Base-by-base conservation (phyloP, 2,113 vertebrate species). In the Gavialis gangeticus region DNA sequence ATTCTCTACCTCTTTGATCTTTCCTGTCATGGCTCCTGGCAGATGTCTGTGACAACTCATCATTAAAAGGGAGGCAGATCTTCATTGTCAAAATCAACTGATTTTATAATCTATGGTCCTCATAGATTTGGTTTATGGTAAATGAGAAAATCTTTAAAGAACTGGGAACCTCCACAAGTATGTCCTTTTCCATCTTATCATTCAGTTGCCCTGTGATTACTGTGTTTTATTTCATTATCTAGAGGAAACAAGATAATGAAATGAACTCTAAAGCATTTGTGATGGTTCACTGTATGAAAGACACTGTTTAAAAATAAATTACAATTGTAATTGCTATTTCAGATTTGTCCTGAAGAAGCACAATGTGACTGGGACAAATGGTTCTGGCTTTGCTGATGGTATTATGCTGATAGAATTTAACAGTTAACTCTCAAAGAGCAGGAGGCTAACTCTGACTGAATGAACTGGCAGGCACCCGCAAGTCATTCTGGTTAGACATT, bases 61-160 rank as follows among this genome's bases (percentile, higher is more conserved):
- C 95, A 77, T 90, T 80, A 93, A 79, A 75, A 94, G 91, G 76
- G 82, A 87, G 66, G 84, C 82, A 86, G 88, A 56, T 95, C 82
- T 30, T 80, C 76, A 10, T 80, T 87, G 80, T 56, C 94, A 76
- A 86, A 86, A 71, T 24, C 63, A 69, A 4, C 90, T 84, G 75
- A 82, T 55, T n/a, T 25, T 60, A 10, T 34, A 90, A 78, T 27
- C 37, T 18, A 60, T 86, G 6, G 21, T 94, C 59, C 81, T 96
- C 59, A 5, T 1, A 75, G 92, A 46, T 95, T 64, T 59, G 85
- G 66, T 81, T 92, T 90, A 46, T 4, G n/a, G 92, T 78, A 81
- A 71, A 73, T 30, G 71, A 92, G 37, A 79, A 89, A 93, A 91
- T 56, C 3, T 15, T 58, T 76, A 83, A 78, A 93, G 88, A 60